A percentile compares a stretch with the other conserved stretches of the same genome.
phyloP scores from a whole-genome alignment of 2,113 vertebrate species.

The Ceyx margarethae region DNA sequence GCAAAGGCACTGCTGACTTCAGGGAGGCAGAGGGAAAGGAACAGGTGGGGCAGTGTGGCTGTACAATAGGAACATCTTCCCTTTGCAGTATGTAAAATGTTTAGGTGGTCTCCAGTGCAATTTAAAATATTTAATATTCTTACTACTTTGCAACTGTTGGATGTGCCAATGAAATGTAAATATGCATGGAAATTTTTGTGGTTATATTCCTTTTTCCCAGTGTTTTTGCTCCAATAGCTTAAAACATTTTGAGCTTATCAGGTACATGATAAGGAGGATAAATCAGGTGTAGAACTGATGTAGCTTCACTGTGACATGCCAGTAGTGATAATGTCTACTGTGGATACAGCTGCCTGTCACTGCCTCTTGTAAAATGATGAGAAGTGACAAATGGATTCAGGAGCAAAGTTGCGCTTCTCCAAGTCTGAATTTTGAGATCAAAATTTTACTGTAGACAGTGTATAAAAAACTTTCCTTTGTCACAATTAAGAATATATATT shows the following conservation, averaged over 20 bases:
- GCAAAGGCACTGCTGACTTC: neutral
- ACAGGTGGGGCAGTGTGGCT: neutral
- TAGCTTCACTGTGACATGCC: neutral
- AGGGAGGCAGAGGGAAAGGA: neutral
- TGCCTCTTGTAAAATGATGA: neutral
- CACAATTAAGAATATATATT: neutral
- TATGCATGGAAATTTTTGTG: neutral
- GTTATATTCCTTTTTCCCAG: neutral
- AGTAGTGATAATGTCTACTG: neutral
- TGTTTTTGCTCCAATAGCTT: neutral
- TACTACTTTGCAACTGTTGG: fast-evolving
- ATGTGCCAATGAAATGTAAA: neutral
- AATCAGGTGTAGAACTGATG: neutral
- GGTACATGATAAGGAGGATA: neutral
- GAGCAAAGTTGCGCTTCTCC: neutral
- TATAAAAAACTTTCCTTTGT: neutral
- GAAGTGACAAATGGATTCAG: neutral
- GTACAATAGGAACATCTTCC: neutral
- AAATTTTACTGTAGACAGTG: neutral
- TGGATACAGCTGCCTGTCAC: neutral
- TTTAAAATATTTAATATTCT: neutral
- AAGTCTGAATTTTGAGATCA: neutral
- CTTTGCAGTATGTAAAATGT: neutral
- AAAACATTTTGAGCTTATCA: neutral
- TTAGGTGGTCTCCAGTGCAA: neutral